phyloP scores from a whole-genome alignment of 2,797 vertebrate species.

The Poeciliopsis infans region DNA sequence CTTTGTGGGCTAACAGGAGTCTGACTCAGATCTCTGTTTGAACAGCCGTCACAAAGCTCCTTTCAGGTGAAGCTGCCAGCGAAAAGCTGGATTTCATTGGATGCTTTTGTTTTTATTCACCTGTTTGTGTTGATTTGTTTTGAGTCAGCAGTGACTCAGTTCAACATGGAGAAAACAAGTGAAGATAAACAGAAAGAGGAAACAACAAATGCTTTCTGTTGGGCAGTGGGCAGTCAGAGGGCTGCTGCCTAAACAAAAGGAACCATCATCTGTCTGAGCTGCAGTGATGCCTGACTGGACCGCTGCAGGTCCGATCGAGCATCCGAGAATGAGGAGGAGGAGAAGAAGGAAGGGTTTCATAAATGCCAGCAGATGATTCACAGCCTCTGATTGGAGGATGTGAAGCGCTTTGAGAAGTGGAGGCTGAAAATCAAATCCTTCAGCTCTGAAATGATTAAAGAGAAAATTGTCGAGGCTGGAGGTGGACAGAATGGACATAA shows the following conservation, averaged over 20 bases:
- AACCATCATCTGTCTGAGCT: background rate
- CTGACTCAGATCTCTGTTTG: slow-evolving; percentile 22
- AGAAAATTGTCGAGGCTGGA: slow-evolving; percentile 10
- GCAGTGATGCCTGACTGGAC: background rate
- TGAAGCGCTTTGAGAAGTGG: slow-evolving; percentile 32
- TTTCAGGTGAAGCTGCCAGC: slow-evolving; percentile 47
- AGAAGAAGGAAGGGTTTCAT: slow-evolving; percentile 13
- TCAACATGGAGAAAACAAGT: slow-evolving; percentile 1
- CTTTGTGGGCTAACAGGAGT: background rate
- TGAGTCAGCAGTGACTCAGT: background rate
- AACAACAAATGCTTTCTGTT: background rate
- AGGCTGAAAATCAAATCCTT: slow-evolving; percentile 24
- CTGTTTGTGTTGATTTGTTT: background rate
- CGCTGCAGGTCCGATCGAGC: background rate
- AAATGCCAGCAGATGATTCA: slow-evolving; percentile 30
- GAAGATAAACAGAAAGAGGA: background rate
- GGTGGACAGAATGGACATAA: slow-evolving; percentile 16
- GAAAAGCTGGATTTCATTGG: slow-evolving; percentile 6
- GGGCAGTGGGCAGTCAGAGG: background rate
- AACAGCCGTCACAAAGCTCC: slow-evolving; percentile 44
- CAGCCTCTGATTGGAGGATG: slow-evolving; percentile 35
- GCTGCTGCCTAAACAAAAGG: background rate
- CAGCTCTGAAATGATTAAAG: slow-evolving; percentile 26
- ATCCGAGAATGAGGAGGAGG: slow-evolving; percentile 8
- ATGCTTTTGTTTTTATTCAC: background rate